Conservation (phyloP, 2,888 invertebrate genomes). For the Polyploca ridens region DNA sequence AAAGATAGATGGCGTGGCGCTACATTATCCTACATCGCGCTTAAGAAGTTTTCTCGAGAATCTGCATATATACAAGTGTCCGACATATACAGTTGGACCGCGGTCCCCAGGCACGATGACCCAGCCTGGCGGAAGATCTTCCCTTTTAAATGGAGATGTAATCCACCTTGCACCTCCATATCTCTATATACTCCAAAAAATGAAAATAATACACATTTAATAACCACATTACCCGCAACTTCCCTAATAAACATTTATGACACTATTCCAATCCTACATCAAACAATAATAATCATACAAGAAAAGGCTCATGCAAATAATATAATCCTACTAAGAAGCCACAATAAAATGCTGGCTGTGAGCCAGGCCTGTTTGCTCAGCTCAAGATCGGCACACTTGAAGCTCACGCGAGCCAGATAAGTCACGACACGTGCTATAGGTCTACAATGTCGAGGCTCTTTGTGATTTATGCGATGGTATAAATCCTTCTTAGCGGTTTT, state of each 20-base stretch:
- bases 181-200: no score
- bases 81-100: no score
- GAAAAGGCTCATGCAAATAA: conserved; percentile 3
- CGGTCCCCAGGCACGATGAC: no score
- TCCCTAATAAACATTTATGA: conserved; percentile 5
- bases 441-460: conserved; percentile 7
- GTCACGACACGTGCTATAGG: conserved; percentile 2
- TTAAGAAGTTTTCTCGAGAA: no score
- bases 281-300: neutral
- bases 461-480: conserved; percentile 16
- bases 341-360: neutral
- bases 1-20: no score
- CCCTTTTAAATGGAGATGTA: no score
- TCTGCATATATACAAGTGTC: no score
- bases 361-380: neutral
- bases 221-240: neutral
- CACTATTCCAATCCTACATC: neutral
- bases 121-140: no score
- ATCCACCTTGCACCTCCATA: no score
- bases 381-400: neutral
- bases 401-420: neutral
- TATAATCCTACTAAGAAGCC: neutral
- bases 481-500: conserved; percentile 16
- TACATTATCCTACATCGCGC: no score
- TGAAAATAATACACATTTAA: neutral